Evolutionary conservation across 1,140 invertebrate genomes (phyloP), one percentile per base, ranked within the genome.

Genomic region (Drosophila subpulchrella): DNA sequence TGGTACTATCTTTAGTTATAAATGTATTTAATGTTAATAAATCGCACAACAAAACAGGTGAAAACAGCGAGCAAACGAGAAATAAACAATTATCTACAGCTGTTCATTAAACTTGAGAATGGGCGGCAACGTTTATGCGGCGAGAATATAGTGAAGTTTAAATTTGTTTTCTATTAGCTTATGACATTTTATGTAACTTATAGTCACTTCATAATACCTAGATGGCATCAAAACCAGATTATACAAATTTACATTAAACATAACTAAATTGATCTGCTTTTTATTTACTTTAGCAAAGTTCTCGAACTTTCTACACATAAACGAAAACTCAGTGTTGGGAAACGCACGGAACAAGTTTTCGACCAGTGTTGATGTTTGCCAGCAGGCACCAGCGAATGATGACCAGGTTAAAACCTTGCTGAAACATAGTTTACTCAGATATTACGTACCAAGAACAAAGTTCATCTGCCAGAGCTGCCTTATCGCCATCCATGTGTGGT

Each of bases 11-110:
- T 50, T 72, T 41, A 2, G 17, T 42, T 10, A 1, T 7, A 27
- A 34, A 10, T n/a, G 41, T 50, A 32, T 74, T 55, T 44, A 57
- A 74, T 41, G 20, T 59, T 8, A 57, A 51, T 56, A 20, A 32
- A 58, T 41, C 36, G 56, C 36, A 15, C 17, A 30, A 11, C 13
- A 41, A 55, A 46, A 46, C 48, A 54, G 34, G 57, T 44, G 20
- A 13, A 53, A 47, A 53, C 24, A 20, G 44, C 20, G 42, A 61
- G 32, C 58, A 20, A 39, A 47, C 61, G 47, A 63, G 55, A 61
- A 73, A 39, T 47, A 56, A 56, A 38, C 50, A 68, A 61, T 66
- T 78, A 71, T 66, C 65, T 75, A 82, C 67, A 78, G 71, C 59
- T 63, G 39, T 60, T 32, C 24, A 42, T 27, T n/a, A 32, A 34